Conservation (phyloP, 1,140 invertebrate species). For the Conopomorpha cramerella region DNA sequence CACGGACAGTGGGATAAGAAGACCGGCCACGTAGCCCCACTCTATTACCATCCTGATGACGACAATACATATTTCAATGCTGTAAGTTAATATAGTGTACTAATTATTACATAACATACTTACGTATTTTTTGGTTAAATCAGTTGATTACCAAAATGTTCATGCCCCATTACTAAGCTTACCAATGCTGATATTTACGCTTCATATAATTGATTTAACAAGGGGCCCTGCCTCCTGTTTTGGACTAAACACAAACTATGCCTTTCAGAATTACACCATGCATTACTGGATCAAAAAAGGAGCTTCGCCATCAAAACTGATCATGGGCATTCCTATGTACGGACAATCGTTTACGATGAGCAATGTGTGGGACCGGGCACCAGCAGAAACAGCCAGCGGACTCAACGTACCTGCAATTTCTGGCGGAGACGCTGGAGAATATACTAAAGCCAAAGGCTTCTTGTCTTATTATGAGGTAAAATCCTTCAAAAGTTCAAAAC, state of each 20-base stretch:
- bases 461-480: constrained; percentile 86
- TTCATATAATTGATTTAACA: constrained; percentile 1
- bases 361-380: constrained; percentile 25
- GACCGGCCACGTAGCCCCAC: constrained; percentile 84
- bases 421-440: constrained; percentile 78
- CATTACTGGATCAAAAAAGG: constrained; percentile 88
- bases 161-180: too few relatives aligned
- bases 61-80: constrained; percentile 73
- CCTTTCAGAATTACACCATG: constrained; percentile 78
- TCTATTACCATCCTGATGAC: constrained; percentile 80
- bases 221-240: constrained; percentile 5
- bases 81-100: constrained; percentile 61
- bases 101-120: too few relatives aligned
- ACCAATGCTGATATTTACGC: constrained; percentile 3
- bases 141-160: too few relatives aligned
- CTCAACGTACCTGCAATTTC: constrained; percentile 76
- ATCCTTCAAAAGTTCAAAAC: too few relatives aligned
- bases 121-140: too few relatives aligned
- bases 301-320: constrained; percentile 76
- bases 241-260: too few relatives aligned
- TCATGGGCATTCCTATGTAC: constrained; percentile 91
- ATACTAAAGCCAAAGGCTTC: constrained; percentile 82
- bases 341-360: constrained; percentile 81
- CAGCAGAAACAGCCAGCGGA: constrained; percentile 63
- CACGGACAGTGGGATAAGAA: constrained; percentile 91